Evolutionary conservation across 2,888 invertebrate genomes (phyloP).

Genomic region (Coenonympha glycerion): DNA sequence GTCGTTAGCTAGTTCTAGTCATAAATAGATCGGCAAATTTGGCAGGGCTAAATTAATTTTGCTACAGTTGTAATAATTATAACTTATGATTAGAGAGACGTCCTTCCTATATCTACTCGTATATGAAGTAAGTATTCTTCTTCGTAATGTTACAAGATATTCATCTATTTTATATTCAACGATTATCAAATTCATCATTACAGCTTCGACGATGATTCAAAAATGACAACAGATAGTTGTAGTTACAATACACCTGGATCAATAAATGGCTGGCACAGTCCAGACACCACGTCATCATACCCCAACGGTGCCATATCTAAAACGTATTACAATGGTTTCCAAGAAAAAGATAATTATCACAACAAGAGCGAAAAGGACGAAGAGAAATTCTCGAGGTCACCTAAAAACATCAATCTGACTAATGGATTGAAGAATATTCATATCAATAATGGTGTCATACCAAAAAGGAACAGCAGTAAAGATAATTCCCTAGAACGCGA

Average conservation of each 20-base stretch:
- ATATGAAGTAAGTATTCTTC: no score
- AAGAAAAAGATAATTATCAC: conserved; percentile 45
- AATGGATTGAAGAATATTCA: conserved; percentile 68
- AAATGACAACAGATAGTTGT: conserved; percentile 78
- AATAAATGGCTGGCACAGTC: conserved; percentile 77
- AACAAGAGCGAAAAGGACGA: conserved; percentile 40
- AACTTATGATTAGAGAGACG: no score
- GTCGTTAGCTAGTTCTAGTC: no score
- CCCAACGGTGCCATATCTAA: conserved; percentile 69
- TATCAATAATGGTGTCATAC: conserved; percentile 60
- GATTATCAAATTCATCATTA: conserved; percentile 26
- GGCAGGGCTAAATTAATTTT: no score
- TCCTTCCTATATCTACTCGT: no score
- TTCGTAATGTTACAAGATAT: no score
- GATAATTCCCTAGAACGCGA: conserved; percentile 60
- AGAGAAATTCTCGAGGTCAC: conserved; percentile 49
- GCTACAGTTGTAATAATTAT: no score
- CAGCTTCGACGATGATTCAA: conserved; percentile 75
- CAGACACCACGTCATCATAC: conserved; percentile 55
- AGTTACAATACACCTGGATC: conserved; percentile 73
- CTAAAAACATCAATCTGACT: conserved; percentile 63
- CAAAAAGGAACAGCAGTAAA: conserved; percentile 57
- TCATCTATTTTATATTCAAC: no score
- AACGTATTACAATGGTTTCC: conserved; percentile 62
- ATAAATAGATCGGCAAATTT: no score